Conservation (phyloP, 2,888 invertebrate species). For the Eristalis intricaria region DNA sequence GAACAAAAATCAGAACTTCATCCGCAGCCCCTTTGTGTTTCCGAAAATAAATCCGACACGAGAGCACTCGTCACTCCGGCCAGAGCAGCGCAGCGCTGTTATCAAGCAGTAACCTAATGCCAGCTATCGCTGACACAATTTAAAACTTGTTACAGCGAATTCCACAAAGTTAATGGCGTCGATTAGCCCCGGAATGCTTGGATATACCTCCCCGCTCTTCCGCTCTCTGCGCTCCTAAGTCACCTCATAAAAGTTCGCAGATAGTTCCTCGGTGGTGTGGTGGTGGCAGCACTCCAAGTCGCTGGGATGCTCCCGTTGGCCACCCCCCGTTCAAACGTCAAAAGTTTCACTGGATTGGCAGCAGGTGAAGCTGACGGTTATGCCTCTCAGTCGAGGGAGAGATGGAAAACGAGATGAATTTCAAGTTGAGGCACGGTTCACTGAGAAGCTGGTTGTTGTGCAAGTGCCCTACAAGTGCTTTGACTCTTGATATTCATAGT, state of each 20-base stretch:
- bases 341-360: conserved; percentile 54
- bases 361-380: conserved; percentile 56
- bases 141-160: conserved; percentile 54
- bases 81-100: neutral
- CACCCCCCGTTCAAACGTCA: conserved; percentile 16
- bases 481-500: conserved; percentile 44
- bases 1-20: too few species aligned
- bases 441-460: neutral
- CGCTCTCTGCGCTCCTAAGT: neutral
- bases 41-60: too few species aligned
- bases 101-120: neutral
- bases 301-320: conserved; percentile 19
- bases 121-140: conserved; percentile 47
- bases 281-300: conserved; percentile 10
- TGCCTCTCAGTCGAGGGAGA: neutral
- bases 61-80: conserved; percentile 3
- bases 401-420: neutral
- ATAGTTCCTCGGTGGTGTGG: conserved; percentile 37
- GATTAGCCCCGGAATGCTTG: conserved; percentile 61
- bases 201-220: neutral
- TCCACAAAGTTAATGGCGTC: conserved; percentile 52
- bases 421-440: conserved; percentile 8
- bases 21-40: too few species aligned
- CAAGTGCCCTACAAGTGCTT: conserved; percentile 25
- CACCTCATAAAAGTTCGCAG: conserved; percentile 44